Evolutionary conservation across 2,797 vertebrate species (phyloP), one percentile per base, ranked within the genome.

Genomic region (Glyptemys insculpta): DNA sequence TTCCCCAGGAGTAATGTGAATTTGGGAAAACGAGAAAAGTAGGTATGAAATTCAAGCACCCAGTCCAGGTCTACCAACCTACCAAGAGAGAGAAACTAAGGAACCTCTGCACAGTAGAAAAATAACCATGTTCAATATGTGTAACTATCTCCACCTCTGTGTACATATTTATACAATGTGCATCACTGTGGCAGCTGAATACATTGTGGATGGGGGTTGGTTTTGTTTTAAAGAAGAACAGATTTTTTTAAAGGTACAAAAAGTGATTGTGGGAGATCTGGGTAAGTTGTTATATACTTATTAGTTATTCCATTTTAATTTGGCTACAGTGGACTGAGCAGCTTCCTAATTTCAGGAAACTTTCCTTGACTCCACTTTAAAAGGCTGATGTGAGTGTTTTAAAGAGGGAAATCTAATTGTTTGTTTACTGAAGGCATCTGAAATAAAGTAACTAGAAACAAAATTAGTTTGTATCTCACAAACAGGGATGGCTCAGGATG

Each of bases 171-270:
- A 57, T 16, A 85, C 10, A 2, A 50, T 12, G 7, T 34, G 4
- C 6, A 27, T 14, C 37, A 37, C 62, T 62, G 56, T 89, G 47
- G 31, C 78, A 50, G 12, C 23, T 81, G 47, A 90, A 8, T 37
- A 53, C 10, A 2, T n/a, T 68, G 9, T 16, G 2, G 2, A 1
- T 0, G 12, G 29, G 3, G 56, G 23, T 12, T 57, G 54, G 23
- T 54, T 54, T 54, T 25, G 25, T 12, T 29, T 59, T 31, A 59
- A 59, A 59, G 5, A 12, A 59, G 29, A 59, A 31, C 57, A 15
- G 12, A 54, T 54, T 54, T 8, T 44, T 81, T 56, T 5, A 86
- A 86, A 21, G 18, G 34, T 11, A 31, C 23, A 3, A 12, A 86
- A 88, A 34, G 31, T 11, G 79, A 53, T 83, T 86, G 11, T 81